Conservation (phyloP, 2,797 vertebrate species). For the Xerus rutilus region DNA sequence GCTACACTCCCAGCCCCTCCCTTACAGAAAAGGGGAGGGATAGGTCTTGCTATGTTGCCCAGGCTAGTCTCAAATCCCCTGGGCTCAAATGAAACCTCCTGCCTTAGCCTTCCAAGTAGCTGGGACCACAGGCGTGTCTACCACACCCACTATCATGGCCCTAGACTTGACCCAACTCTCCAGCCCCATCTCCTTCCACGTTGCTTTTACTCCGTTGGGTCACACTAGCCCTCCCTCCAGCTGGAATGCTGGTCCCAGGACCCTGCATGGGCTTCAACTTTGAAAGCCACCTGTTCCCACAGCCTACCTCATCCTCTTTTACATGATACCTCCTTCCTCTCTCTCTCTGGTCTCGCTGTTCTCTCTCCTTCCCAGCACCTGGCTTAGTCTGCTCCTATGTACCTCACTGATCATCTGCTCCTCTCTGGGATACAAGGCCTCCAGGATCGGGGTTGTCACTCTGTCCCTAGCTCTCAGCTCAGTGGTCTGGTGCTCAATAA, state of each 20-base stretch:
- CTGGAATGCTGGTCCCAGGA: background rate
- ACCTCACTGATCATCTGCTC: background rate
- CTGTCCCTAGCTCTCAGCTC: background rate
- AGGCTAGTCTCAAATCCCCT: background rate
- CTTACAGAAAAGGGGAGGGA: background rate
- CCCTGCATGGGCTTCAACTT: background rate
- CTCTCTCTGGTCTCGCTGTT: background rate
- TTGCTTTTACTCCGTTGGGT: background rate
- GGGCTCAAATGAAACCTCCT: background rate
- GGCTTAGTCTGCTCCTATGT: background rate
- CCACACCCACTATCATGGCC: background rate
- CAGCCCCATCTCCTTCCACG: background rate
- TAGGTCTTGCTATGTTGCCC: background rate
- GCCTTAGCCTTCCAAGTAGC: background rate
- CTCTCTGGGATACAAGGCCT: background rate
- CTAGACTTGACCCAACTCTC: too few relatives aligned
- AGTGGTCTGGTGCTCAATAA: background rate
- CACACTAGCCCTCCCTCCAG: background rate
- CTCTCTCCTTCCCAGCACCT: background rate
- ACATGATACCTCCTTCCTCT: background rate
- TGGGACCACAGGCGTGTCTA: background rate
- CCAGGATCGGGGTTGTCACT: fast-evolving
- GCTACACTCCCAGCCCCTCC: background rate
- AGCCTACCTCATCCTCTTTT: background rate
- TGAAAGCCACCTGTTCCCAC: background rate